phyloP scores from a whole-genome alignment of 1,140 invertebrate species.

The Tetragonula clypearis region DNA sequence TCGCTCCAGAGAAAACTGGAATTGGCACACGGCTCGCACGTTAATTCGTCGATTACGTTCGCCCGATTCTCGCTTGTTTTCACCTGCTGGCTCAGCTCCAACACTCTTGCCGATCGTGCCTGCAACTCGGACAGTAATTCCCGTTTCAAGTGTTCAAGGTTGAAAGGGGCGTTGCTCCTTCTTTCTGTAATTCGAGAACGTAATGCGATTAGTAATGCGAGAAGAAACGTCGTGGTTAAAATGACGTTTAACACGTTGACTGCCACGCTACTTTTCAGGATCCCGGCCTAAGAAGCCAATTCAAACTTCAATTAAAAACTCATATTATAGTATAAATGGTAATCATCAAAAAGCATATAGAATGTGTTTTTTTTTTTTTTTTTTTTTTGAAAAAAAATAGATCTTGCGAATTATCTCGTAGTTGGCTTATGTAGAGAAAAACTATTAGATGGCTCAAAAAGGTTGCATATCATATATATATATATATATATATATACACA shows the following conservation, averaged over 20 bases:
- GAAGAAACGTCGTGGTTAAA: not conserved
- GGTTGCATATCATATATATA: no score
- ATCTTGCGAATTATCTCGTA: no score
- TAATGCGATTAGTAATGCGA: not conserved
- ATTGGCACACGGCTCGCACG: slow-evolving; percentile 56
- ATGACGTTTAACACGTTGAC: not conserved
- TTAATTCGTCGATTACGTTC: slow-evolving; percentile 53
- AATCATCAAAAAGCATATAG: no score
- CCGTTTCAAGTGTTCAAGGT: slow-evolving; percentile 48
- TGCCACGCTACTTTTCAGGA: no score
- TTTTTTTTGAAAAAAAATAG: no score
- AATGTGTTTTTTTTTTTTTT: no score
- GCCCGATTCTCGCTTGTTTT: slow-evolving; percentile 52
- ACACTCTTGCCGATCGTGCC: slow-evolving; percentile 49
- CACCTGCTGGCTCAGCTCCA: slow-evolving; percentile 62
- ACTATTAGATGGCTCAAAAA: no score
- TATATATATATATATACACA: no score
- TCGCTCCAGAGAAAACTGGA: slow-evolving; percentile 75
- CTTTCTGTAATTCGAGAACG: slow-evolving; percentile 25
- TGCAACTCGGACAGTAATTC: slow-evolving; percentile 26
- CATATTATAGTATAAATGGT: no score
- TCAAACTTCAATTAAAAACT: no score
- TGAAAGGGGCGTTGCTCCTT: slow-evolving; percentile 33
- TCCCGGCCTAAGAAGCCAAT: no score
- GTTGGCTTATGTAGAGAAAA: no score